Evolutionary conservation across 2,797 vertebrate genomes (phyloP), one percentile per base, ranked within the genome.

Genomic region (Sebastes aleutianus): DNA sequence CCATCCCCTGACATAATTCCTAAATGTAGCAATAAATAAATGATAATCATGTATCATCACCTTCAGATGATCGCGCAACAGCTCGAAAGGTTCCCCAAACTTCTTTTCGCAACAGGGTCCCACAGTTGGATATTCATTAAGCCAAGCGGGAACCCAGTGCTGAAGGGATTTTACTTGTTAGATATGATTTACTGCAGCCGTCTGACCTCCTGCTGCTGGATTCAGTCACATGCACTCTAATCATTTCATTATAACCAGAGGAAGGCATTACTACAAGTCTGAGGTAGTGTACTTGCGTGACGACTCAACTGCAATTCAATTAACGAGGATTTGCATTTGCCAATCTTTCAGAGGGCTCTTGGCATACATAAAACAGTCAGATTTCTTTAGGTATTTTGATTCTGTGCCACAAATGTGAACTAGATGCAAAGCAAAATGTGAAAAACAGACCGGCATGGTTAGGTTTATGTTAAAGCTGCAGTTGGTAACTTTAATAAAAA

Each of bases 91-190:
- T 70, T 78, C 61, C 56, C 29, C 53, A 62, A 78, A 88, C 77
- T 70, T 74, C 31, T 76, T 71, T 64, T 74, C 3, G 2, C 77
- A 81, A 76, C 62, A 22, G 72, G 81, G 75, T 85, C 78, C 24
- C 84, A 10, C 83, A 82, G 86, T 86, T 80, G 86, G 84, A 83
- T 76, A 85, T 89, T 91, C 85, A 90, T 91, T 91, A 90, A 75
- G 76, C 50, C 57, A 8, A 82, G 81, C 79, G 79, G 78, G 43
- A 82, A 85, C 65, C 78, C 22, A 27, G 73, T 76, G 80, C 87
- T 88, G 78, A 87, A 78, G 80, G 85, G 81, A 77, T 90, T 87
- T 85, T 53, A 85, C 81, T 88, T 82, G 82, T 89, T 90, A 87
- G 76, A 75, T 79, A 77, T 90, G 89, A 91, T 90, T 90, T 87